These are phyloP conservation scores for Lycophotia porphyrea DNA, from an alignment of 2,888 invertebrate genomes.

Conservation along the genomic window DNA sequence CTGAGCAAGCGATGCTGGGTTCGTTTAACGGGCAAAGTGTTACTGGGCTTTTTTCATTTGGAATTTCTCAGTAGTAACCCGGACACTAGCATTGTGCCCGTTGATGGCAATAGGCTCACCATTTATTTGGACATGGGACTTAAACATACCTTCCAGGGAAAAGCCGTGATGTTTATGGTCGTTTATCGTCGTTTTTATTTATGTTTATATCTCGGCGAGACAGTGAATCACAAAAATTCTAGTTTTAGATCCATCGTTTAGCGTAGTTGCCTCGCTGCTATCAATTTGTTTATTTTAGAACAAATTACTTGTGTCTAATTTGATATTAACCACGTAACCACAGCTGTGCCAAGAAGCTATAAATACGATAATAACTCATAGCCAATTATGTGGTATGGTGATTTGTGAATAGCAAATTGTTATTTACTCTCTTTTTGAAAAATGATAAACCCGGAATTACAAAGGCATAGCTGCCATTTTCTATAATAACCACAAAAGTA, in stretches of 20 bases:
- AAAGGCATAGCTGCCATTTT: not conserved
- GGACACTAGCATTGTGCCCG: too few species aligned
- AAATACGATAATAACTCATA: slow-evolving; percentile 32
- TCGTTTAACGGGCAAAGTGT: too few species aligned
- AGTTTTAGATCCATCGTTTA: slow-evolving; percentile 20
- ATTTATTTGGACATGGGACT: not conserved
- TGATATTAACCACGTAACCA: slow-evolving; percentile 16
- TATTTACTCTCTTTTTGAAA: not conserved
- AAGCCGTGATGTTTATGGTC: not conserved
- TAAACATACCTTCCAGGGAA: not conserved
- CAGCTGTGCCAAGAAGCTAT: slow-evolving; percentile 43
- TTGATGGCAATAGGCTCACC: not conserved
- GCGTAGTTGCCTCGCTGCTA: not conserved
- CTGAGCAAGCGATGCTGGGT: too few species aligned
- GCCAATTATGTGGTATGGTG: slow-evolving; percentile 17
- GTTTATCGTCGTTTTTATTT: too few species aligned
- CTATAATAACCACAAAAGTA: not conserved
- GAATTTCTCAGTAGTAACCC: too few species aligned
- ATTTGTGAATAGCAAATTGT: slow-evolving; percentile 32
- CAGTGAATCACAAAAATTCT: not conserved
- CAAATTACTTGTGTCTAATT: slow-evolving; percentile 29
- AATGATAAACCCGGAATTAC: not conserved
- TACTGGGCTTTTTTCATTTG: too few species aligned
- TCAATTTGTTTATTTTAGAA: slow-evolving; percentile 41
- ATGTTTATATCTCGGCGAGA: too few species aligned